Conservation (phyloP, 2,113 vertebrate species). For the Hystrix cristata region DNA sequence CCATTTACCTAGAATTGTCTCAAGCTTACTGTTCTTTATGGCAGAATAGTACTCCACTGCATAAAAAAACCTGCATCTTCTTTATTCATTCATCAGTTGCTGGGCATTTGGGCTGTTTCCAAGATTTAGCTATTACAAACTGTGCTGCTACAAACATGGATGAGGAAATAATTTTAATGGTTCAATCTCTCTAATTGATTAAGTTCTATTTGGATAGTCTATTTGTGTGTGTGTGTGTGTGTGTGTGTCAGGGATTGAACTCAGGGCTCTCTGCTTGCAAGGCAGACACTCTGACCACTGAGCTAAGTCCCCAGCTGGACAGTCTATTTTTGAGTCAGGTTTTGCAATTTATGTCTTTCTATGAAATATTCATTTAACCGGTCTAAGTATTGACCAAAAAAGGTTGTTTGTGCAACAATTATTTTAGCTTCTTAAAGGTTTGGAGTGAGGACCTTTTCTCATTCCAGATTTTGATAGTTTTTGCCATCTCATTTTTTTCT, state of each 20-base stretch:
- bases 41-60: too few species aligned
- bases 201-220: neutral
- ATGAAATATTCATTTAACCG: neutral
- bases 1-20: too few species aligned
- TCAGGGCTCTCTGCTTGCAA: too few species aligned
- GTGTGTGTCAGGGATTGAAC: too few species aligned
- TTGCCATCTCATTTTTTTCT: neutral
- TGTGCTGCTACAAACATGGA: too few species aligned
- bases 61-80: too few species aligned
- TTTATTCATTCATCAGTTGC: too few species aligned
- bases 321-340: neutral
- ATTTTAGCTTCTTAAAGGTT: neutral
- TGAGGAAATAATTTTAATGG: neutral
- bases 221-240: too few species aligned
- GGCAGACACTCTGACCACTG: too few species aligned
- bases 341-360: constrained; percentile 25
- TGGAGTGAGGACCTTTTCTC: neutral
- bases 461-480: constrained; percentile 6
- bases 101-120: too few species aligned
- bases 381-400: neutral
- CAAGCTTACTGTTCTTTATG: too few species aligned
- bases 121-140: too few species aligned
- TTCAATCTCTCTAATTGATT: neutral
- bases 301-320: neutral
- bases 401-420: neutral